These are phyloP conservation scores for Eurytoma adleriae DNA, from an alignment of 2,888 invertebrate species.

Conservation along the genomic window DNA sequence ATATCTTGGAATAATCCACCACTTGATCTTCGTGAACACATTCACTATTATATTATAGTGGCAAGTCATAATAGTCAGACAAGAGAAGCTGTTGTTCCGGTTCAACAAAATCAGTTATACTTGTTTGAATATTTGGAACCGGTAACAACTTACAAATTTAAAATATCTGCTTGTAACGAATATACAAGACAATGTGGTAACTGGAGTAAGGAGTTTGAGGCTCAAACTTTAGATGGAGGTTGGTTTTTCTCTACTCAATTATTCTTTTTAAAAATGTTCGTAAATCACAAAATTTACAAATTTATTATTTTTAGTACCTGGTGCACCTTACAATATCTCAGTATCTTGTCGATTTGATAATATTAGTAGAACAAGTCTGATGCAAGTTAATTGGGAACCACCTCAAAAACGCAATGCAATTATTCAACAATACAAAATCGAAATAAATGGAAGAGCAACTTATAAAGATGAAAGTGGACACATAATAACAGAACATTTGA, in stretches of 20 bases:
- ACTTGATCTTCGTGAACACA: constrained; percentile 81
- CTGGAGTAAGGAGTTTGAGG: constrained; percentile 87
- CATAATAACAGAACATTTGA: constrained; percentile 78
- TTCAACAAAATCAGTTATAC: constrained; percentile 84
- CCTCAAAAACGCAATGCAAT: constrained; percentile 87
- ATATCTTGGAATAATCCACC: constrained; percentile 88
- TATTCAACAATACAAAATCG: constrained; percentile 86
- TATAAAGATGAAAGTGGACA: constrained; percentile 77
- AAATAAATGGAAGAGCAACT: constrained; percentile 77
- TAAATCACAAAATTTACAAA: not conserved
- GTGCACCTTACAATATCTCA: constrained; percentile 83
- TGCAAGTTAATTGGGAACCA: constrained; percentile 85
- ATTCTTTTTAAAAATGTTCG: not conserved
- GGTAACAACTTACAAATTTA: constrained; percentile 88
- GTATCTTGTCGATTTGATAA: constrained; percentile 83
- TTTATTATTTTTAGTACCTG: constrained; percentile 78
- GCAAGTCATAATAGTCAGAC: constrained; percentile 77
- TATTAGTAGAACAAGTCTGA: constrained; percentile 79
- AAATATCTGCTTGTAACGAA: constrained; percentile 89
- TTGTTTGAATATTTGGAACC: constrained; percentile 88
- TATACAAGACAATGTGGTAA: constrained; percentile 86
- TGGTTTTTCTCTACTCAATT: constrained; percentile 31
- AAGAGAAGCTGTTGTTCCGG: constrained; percentile 81
- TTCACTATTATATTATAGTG: constrained; percentile 86
- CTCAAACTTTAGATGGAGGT: constrained; percentile 89